These are phyloP conservation scores for Neoarius graeffei DNA, from an alignment of 2,113 vertebrate genomes.

Conservation along the genomic window DNA sequence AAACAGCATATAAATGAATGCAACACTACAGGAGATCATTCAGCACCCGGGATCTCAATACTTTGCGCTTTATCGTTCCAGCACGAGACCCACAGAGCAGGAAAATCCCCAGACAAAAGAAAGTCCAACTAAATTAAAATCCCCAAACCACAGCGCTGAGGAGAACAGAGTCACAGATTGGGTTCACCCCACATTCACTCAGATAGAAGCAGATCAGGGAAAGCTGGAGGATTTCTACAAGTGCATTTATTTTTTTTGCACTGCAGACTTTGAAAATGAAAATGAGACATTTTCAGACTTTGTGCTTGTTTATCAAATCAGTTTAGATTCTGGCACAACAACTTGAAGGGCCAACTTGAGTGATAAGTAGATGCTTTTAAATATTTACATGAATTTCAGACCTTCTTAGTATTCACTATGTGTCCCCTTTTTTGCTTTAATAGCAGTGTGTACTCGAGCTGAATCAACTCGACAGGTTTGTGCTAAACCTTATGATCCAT, in stretches of 20 bases:
- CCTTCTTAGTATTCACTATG: too few relatives aligned
- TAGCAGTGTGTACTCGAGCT: not conserved
- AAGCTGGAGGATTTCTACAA: too few relatives aligned
- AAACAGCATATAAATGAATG: not conserved
- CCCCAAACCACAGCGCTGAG: not conserved
- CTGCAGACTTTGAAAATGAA: not conserved
- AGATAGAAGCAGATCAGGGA: not conserved
- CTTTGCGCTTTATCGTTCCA: not conserved
- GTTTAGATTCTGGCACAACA: not conserved
- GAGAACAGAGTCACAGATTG: not conserved
- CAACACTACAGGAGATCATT: not conserved
- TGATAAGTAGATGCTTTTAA: not conserved
- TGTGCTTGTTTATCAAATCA: not conserved
- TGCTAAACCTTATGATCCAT: too few relatives aligned
- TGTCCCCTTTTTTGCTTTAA: too few relatives aligned
- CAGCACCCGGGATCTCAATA: too few relatives aligned
- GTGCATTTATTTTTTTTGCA: not conserved
- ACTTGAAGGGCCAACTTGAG: not conserved
- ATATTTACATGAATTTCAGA: not conserved
- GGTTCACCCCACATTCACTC: not conserved
- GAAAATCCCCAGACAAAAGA: slow-evolving; percentile 47
- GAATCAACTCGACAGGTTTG: not conserved
- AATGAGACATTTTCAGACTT: not conserved
- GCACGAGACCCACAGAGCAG: slow-evolving; percentile 7
- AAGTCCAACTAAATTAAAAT: slow-evolving; percentile 12